Conservation (phyloP, 2,888 invertebrate species). For the Dilophus febrilis region DNA sequence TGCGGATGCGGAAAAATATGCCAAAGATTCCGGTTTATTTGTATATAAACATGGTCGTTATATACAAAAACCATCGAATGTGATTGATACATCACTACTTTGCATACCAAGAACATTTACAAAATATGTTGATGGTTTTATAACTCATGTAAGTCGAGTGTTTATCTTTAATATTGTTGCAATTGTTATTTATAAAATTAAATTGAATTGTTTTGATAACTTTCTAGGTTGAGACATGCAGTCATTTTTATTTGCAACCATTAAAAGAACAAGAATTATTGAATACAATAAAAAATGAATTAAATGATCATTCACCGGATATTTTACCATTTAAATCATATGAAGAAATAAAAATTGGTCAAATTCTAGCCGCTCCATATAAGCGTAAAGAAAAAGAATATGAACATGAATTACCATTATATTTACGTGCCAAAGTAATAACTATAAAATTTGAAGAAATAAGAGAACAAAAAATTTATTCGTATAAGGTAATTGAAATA, state of each 20-base stretch:
- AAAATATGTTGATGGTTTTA: not conserved
- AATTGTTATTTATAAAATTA: too few relatives aligned
- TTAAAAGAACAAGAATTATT: not conserved
- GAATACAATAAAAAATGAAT: slow-evolving; percentile 7
- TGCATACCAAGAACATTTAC: not conserved
- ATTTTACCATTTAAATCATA: slow-evolving; percentile 16
- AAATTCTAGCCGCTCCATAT: slow-evolving; percentile 41
- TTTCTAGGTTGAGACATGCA: slow-evolving; percentile 2
- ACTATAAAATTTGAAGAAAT: too few relatives aligned
- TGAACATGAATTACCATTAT: too few relatives aligned
- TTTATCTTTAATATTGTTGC: too few relatives aligned
- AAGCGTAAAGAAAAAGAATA: too few relatives aligned
- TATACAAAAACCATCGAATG: too few relatives aligned
- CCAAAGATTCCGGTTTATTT: too few relatives aligned
- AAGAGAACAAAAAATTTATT: too few relatives aligned
- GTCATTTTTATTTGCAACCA: slow-evolving; percentile 27
- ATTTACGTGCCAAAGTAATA: not conserved
- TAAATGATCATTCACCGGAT: slow-evolving; percentile 25
- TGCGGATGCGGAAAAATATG: too few relatives aligned
- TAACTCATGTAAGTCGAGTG: not conserved
- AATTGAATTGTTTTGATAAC: too few relatives aligned
- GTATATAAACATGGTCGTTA: too few relatives aligned
- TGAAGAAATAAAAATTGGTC: slow-evolving; percentile 29
- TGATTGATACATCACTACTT: not conserved
- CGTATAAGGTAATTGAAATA: too few relatives aligned